These are phyloP conservation scores for Zaprionus lachaisei DNA, from an alignment of 1,140 invertebrate genomes.

Conservation along the genomic window DNA sequence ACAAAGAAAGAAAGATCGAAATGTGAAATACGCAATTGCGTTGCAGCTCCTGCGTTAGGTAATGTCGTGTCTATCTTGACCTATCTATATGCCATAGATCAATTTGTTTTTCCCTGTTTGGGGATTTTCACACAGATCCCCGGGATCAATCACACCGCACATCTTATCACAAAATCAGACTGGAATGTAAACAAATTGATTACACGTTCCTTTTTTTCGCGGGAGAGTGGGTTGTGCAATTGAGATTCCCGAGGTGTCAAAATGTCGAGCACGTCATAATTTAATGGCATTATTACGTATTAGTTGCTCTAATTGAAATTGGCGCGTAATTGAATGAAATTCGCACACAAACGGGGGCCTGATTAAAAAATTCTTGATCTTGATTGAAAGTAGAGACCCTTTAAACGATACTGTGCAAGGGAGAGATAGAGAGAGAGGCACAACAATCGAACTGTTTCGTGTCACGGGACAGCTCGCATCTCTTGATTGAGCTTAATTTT, in stretches of 20 bases:
- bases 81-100: slow-evolving; percentile 3
- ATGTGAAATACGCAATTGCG: background rate
- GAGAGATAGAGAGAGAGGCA: background rate
- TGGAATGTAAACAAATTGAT: slow-evolving; percentile 1
- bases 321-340: slow-evolving; percentile 35
- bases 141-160: slow-evolving; percentile 3
- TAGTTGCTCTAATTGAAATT: slow-evolving; percentile 2
- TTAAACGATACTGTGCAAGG: slow-evolving; percentile 8
- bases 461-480: background rate
- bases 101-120: slow-evolving; percentile 20
- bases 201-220: background rate
- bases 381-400: slow-evolving; percentile 21
- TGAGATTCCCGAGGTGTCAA: slow-evolving; percentile 2
- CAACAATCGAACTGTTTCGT: background rate
- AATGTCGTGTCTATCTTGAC: slow-evolving; percentile 13
- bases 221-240: slow-evolving; percentile 31
- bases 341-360: background rate
- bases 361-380: slow-evolving; percentile 15
- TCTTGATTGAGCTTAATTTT: background rate
- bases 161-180: slow-evolving; percentile 40
- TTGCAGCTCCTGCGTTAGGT: background rate
- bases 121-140: slow-evolving; percentile 9
- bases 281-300: slow-evolving; percentile 27
- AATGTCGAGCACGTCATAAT: slow-evolving; percentile 23
- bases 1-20: background rate